Conservation (phyloP, 1,140 invertebrate genomes). For the Drosophila repleta region DNA sequence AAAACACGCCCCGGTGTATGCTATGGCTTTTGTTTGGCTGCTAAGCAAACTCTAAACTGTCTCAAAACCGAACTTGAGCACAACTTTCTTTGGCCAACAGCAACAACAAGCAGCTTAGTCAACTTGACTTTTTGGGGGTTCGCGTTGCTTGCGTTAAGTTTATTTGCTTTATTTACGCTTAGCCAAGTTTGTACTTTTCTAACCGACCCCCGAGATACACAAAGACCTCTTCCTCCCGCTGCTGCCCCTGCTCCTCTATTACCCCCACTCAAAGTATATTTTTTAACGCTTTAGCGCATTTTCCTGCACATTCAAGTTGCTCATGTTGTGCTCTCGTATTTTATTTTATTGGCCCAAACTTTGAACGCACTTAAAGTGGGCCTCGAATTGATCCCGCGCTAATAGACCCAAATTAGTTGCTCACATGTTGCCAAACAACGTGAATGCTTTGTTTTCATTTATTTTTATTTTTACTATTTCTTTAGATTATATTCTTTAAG, state of each 20-base stretch:
- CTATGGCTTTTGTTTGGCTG: conserved; percentile 50
- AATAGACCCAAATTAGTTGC: conserved; percentile 62
- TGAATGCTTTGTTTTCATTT: too few relatives aligned
- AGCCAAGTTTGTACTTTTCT: conserved; percentile 66
- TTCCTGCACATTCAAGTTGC: conserved; percentile 43
- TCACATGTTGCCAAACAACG: conserved; percentile 40
- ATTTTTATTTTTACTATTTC: too few relatives aligned
- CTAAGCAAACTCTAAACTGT: conserved; percentile 72
- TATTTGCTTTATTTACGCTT: conserved; percentile 82
- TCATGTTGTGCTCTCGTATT: conserved; percentile 16
- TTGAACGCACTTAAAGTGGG: conserved; percentile 61
- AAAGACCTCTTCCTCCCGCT: not conserved
- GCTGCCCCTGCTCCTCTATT: not conserved
- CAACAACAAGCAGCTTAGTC: conserved; percentile 36
- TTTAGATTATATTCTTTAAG: too few relatives aligned
- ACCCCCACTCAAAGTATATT: conserved; percentile 49
- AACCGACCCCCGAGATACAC: conserved; percentile 1
- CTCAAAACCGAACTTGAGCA: conserved; percentile 64
- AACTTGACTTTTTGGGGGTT: conserved; percentile 45
- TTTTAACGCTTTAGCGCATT: conserved; percentile 77
- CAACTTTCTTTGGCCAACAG: conserved; percentile 66
- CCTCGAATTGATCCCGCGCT: conserved; percentile 35
- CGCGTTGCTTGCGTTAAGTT: conserved; percentile 54
- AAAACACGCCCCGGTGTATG: conserved; percentile 30
- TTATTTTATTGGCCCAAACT: conserved; percentile 61